Evolutionary conservation across 2,888 invertebrate species (phyloP).

Genomic region (Scaptomyza polygonia): DNA sequence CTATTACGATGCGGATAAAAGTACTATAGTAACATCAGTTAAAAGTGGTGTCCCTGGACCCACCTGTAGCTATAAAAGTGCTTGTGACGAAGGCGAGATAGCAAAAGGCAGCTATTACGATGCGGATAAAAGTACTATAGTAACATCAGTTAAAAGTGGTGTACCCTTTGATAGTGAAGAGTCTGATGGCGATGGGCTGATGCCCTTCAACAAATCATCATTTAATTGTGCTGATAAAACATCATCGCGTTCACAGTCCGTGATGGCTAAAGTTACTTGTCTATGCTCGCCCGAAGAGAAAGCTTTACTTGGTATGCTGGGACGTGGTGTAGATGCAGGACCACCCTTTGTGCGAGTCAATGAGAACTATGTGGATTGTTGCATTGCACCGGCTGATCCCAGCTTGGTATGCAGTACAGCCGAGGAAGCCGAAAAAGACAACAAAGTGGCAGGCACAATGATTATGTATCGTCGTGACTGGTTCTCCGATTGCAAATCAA

Average conservation of each 20-base stretch:
- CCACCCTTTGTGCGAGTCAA: constrained; percentile 35
- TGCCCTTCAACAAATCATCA: constrained; percentile 32
- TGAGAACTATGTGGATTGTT: not conserved
- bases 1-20: constrained; percentile 2
- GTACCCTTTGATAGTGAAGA: not conserved
- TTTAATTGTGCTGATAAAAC: constrained; percentile 45
- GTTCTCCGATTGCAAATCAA: constrained; percentile 31
- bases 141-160: constrained; percentile 14
- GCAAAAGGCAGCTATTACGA: not conserved
- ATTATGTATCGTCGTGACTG: constrained; percentile 22
- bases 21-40: constrained; percentile 22
- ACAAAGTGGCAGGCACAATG: constrained; percentile 8
- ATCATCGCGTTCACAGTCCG: constrained; percentile 62
- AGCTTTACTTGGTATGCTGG: constrained; percentile 5
- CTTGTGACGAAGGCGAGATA: not conserved
- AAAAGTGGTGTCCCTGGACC: not conserved
- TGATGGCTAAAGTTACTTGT: constrained; percentile 63
- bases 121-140: constrained; percentile 10
- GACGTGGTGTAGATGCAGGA: not conserved
- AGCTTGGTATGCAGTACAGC: constrained; percentile 1
- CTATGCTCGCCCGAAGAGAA: constrained; percentile 47
- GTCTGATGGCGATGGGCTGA: not conserved
- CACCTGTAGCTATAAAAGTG: not conserved
- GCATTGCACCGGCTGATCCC: constrained; percentile 16
- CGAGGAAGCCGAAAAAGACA: not conserved